phyloP scores from a whole-genome alignment of 2,797 vertebrate species.

The Acrossocheilus fasciatus region DNA sequence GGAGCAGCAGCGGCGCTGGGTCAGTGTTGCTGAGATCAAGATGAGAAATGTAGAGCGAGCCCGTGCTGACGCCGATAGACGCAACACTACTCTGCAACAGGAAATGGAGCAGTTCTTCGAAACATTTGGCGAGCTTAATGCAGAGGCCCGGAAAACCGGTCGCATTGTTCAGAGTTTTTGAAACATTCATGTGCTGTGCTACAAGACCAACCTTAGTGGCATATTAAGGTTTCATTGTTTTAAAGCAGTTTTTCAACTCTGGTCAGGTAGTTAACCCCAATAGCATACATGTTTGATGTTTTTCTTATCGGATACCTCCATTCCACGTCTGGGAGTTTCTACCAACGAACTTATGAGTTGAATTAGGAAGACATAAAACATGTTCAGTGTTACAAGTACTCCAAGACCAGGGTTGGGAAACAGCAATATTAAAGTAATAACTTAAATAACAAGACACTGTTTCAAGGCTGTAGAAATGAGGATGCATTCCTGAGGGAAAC shows the following conservation, averaged over 20 bases:
- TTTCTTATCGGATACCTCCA: conserved; percentile 30
- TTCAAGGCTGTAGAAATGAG: conserved; percentile 5
- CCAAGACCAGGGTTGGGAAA: background rate
- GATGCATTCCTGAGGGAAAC: conserved; percentile 7
- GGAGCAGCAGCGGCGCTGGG: conserved; percentile 77
- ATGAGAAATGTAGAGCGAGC: conserved; percentile 78
- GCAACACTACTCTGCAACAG: conserved; percentile 76
- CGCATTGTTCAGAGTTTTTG: conserved; percentile 80
- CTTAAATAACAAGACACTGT: background rate
- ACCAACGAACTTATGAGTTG: background rate
- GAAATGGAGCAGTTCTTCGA: conserved; percentile 84
- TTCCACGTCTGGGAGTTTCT: background rate
- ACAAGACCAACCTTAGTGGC: background rate
- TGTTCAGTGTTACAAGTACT: background rate
- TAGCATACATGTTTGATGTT: background rate
- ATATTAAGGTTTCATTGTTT: background rate
- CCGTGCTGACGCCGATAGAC: conserved; percentile 76
- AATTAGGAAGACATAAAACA: background rate
- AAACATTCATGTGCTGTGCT: conserved; percentile 39
- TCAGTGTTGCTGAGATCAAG: conserved; percentile 77
- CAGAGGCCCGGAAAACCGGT: conserved; percentile 80
- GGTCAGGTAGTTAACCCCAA: background rate
- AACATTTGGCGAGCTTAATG: conserved; percentile 79
- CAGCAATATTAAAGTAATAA: background rate
- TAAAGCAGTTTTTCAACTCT: background rate